These are phyloP conservation scores for Sceloporus tristichus DNA, from an alignment of 2,113 vertebrate species.

Conservation along the genomic window DNA sequence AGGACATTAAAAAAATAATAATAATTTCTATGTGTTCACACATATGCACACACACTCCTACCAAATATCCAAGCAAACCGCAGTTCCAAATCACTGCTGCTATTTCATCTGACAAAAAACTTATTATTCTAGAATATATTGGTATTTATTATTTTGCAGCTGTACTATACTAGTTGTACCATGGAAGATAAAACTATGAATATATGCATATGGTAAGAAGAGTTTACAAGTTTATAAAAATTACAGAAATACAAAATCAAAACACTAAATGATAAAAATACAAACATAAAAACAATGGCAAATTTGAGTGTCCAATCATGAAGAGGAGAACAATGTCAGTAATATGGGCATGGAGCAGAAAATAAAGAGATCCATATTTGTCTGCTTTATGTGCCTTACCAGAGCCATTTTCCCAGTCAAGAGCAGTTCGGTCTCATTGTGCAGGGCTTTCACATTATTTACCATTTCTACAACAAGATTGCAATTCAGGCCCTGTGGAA, in stretches of 20 bases:
- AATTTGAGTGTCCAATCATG: neutral
- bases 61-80: neutral
- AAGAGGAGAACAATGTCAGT: neutral
- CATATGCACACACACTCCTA: neutral
- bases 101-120: neutral
- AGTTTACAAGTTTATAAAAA: neutral
- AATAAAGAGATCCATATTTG: neutral
- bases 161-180: neutral
- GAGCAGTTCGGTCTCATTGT: constrained; percentile 94
- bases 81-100: neutral
- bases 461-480: constrained; percentile 91
- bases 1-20: no score
- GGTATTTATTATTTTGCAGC: neutral
- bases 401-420: constrained; percentile 92
- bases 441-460: constrained; percentile 89
- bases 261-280: neutral
- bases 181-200: neutral
- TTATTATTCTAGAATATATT: neutral
- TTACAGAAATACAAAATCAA: neutral
- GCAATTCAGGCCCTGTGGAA: constrained; percentile 85
- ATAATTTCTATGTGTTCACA: no score
- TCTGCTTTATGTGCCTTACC: constrained; percentile 78
- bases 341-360: neutral
- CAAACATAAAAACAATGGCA: neutral
- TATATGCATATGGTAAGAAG: neutral